phyloP scores from a whole-genome alignment of 2,888 invertebrate genomes.

The Plusia festucae region DNA sequence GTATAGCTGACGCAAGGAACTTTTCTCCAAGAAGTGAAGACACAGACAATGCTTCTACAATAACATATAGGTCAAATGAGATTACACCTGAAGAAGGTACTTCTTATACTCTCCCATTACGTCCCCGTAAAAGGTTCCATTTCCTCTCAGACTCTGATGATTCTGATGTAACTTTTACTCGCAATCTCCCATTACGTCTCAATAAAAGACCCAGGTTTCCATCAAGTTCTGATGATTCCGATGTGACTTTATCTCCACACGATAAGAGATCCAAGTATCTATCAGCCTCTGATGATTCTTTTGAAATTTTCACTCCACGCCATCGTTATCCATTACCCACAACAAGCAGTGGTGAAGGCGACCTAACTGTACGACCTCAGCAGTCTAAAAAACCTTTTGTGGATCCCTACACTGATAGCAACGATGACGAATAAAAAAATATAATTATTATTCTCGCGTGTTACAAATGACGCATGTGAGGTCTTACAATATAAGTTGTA shows the following conservation, averaged over 20 bases:
- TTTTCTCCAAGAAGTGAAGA: slow-evolving; percentile 21
- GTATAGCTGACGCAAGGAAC: slow-evolving; percentile 12
- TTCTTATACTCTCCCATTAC: slow-evolving; percentile 12
- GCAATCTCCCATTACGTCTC: slow-evolving; percentile 1
- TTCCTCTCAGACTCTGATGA: too few relatives aligned
- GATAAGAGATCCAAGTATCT: not conserved
- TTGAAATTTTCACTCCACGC: not conserved
- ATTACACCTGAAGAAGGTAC: slow-evolving; percentile 19
- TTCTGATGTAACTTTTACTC: not conserved
- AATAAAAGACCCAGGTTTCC: slow-evolving; percentile 5
- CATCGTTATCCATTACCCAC: not conserved
- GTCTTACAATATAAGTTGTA: slow-evolving; percentile 3
- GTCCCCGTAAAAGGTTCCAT: slow-evolving; percentile 8
- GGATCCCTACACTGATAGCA: slow-evolving; percentile 23
- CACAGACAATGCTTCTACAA: slow-evolving; percentile 21
- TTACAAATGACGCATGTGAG: slow-evolving; percentile 4
- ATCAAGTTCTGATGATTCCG: slow-evolving; percentile 3
- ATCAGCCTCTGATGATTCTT: slow-evolving; percentile 6
- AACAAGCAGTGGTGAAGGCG: slow-evolving; percentile 16
- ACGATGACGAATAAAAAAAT: slow-evolving; percentile 9
- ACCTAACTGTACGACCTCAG: slow-evolving; percentile 12
- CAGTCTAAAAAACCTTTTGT: slow-evolving; percentile 18
- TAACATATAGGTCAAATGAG: slow-evolving; percentile 19
- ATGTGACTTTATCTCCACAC: not conserved
- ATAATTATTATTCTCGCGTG: not conserved